Conservation (phyloP, 1,140 invertebrate species). For the Macrobrachium rosenbergii region DNA sequence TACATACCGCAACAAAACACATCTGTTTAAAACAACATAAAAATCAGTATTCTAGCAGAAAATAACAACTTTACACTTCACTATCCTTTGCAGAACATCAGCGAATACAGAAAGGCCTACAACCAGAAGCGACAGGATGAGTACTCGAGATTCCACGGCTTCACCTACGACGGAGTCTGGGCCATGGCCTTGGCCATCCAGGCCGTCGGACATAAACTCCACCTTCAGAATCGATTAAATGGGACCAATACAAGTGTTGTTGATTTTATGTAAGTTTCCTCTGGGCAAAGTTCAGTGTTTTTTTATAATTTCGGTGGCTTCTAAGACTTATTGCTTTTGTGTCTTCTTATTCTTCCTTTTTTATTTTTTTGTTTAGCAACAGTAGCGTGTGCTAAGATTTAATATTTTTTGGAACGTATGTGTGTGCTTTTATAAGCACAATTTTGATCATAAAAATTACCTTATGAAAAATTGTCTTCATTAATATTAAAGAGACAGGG, state of each 20-base stretch:
- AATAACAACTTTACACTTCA: not conserved
- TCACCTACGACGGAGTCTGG: conserved; percentile 98
- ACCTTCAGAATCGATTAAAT: conserved; percentile 54
- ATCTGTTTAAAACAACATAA: not conserved
- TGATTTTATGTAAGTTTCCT: conserved; percentile 56
- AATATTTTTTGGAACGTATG: too few species aligned
- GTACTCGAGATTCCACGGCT: conserved; percentile 95
- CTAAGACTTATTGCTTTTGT: not conserved
- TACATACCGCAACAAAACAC: not conserved
- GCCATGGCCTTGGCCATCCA: conserved; percentile 93
- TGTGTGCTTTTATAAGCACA: too few species aligned
- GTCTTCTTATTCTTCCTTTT: too few species aligned
- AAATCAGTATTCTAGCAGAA: not conserved
- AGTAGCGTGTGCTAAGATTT: too few species aligned
- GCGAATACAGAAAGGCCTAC: conserved; percentile 89
- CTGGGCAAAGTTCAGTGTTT: too few species aligned
- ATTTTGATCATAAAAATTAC: too few species aligned
- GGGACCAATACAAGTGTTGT: conserved; percentile 59
- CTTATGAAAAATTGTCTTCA: too few species aligned
- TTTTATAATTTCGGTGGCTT: not conserved
- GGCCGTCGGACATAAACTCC: conserved; percentile 81
- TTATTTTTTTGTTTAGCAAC: too few species aligned
- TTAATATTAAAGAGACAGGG: too few species aligned
- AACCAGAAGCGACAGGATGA: conserved; percentile 82
- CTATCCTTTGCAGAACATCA: conserved; percentile 67